These are phyloP conservation scores for Procavia capensis DNA, from an alignment of 2,113 vertebrate genomes.

Conservation along the genomic window DNA sequence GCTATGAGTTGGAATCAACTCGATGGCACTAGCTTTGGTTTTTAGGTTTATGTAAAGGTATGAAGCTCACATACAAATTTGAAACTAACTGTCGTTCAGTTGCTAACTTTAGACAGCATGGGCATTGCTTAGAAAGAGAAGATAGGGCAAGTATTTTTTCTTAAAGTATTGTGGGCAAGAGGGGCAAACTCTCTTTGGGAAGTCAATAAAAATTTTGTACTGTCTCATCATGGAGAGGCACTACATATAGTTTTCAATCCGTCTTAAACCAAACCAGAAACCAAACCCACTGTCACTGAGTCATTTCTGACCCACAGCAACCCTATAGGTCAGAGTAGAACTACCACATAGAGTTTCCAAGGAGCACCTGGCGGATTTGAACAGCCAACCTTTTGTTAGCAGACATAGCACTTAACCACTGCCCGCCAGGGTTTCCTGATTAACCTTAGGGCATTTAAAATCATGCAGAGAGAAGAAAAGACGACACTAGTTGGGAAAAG, in stretches of 20 bases:
- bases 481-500: background rate
- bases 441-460: background rate
- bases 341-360: no score
- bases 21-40: no score
- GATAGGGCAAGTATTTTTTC: background rate
- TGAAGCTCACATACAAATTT: background rate
- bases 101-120: background rate
- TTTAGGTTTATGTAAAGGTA: background rate
- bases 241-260: background rate
- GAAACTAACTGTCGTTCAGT: background rate
- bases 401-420: no score
- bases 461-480: background rate
- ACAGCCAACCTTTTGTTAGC: no score
- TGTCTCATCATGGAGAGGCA: background rate
- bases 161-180: background rate
- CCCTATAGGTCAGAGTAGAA: no score
- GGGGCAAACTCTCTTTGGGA: background rate
- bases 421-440: no score
- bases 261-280: background rate
- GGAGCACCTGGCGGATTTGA: no score
- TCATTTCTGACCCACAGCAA: no score
- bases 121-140: background rate
- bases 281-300: no score
- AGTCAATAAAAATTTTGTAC: background rate
- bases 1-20: no score